Base-by-base conservation (phyloP, 2,797 vertebrate species). In the Brotogeris chrysoptera region DNA sequence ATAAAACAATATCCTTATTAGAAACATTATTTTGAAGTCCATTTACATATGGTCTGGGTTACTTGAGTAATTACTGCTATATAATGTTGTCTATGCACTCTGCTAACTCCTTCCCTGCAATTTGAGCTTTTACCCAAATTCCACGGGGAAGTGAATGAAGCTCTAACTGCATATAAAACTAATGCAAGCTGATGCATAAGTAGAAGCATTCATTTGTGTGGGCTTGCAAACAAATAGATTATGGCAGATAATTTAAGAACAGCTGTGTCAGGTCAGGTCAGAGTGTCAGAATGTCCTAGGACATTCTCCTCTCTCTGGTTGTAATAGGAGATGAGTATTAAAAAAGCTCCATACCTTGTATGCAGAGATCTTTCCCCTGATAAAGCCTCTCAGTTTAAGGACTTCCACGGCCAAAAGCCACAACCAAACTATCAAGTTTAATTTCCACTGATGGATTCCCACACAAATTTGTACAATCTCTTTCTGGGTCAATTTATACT, bases 401-500 rank as follows among this genome's bases (percentile, higher is more conserved):
- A 55, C 49, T 89, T 91, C 34, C 74, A 95, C 86, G 68, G 83
- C 86, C 80, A 95, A 95, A 92, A 80, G 34, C 74, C 88, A 93
- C 71, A 94, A 84, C 47, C 15, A 77, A 94, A 85, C 88, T 53
- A 80, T 77, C 74, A 74, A 50, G 52, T 21, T 57, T 95, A 68
- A 93, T 80, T 92, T 87, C 55, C 71, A 85, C 28, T 71, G 80
- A 88, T 36, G 39, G 74, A 86, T 92, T 90, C 60, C 74, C 74
- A 86, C 86, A 74, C 30, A 78, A 91, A 94, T 74, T 89, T 87
- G 64, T 87, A 80, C 52, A 57, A 59, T 84, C 46, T 68, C n/a
- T 76, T 95, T 90, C 78, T 94, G 74, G 13, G 69, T 92, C 60
- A 70, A 60, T 89, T 93, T 90, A 79, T 86, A 82, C 44, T 81